Evolutionary conservation across 1,140 invertebrate species (phyloP), one percentile per base, ranked within the genome.

Genomic region (Psilanteris sp.): DNA sequence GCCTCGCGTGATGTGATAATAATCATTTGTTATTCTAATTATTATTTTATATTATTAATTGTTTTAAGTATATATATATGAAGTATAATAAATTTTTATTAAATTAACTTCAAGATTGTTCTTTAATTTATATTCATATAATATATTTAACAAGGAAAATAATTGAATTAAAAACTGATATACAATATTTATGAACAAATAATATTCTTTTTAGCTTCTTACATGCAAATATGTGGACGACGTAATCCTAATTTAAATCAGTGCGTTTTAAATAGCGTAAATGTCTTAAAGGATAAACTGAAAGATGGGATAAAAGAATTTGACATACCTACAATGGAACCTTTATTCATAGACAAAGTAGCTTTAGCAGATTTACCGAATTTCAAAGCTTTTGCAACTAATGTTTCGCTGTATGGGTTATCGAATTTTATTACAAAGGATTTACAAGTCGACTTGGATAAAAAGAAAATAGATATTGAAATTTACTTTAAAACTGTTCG

Each of bases 201-300:
- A 39, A 24, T 41, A 0, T 39, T 9, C 34, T 61, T 89, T 89
- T 0, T 85, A 94, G 93, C 93, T 5, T 85, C 89, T 1, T 93
- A 92, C 79, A 90, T 94, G 0, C 86, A 92, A 27, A 70, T 92
- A 4, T 94, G 93, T 74, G 90, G 91, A 48, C 88, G 91, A 0
- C 90, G 89, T 32, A 90, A 93, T 79, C 89, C 89, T 0, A 86
- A 92, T 0, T 77, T 93, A 0, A 85, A 91, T 50, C 75, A 87
- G 0, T 94, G 93, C 68, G 87, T 92, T 0, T 73, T 79, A 11
- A 84, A 91, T 3, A 91, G 91, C 3, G 89, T 93, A 1, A 80
- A 89, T 6, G 50, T 43, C 4, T 44, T 94, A 1, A 84, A 87
- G 26, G 88, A 89, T 0, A 85, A 89, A 1, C 78, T 94, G 0